A percentile compares a stretch with the other conserved stretches of the same genome.
phyloP scores from a whole-genome alignment of 2,113 vertebrate genomes.

The Aldabrachelys gigantea region DNA sequence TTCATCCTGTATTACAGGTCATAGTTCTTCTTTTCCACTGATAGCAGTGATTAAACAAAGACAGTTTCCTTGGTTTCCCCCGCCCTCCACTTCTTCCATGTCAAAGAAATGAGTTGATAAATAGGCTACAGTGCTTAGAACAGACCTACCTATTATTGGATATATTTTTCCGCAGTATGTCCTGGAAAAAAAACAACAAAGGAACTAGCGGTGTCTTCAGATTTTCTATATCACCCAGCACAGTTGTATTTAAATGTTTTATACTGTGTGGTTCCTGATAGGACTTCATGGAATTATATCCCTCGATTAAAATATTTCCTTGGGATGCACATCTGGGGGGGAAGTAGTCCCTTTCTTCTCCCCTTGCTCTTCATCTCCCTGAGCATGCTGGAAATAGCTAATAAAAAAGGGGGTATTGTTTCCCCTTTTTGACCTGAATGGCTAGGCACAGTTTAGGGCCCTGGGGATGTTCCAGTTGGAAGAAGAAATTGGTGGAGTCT shows the following conservation, averaged over 20 bases:
- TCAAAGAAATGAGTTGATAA: neutral
- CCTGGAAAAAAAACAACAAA: neutral
- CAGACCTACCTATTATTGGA: neutral
- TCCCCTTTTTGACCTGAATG: neutral
- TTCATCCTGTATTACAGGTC: neutral
- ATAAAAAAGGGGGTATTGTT: neutral
- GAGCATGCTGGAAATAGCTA: neutral
- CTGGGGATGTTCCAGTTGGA: neutral
- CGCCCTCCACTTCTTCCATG: neutral
- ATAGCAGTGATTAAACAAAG: neutral
- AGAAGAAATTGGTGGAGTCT: neutral
- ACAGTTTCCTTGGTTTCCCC: fast-evolving
- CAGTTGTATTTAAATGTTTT: neutral
- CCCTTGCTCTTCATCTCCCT: neutral
- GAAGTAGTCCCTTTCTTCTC: neutral
- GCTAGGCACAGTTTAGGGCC: no score
- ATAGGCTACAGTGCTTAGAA: neutral
- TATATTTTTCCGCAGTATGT: neutral
- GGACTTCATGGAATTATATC: neutral
- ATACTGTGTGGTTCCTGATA: neutral
- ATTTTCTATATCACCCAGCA: neutral
- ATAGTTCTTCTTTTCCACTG: neutral
- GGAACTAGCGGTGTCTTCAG: fast-evolving
- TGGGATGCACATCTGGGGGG: neutral
- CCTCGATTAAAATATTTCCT: neutral